Percentiles rank a stretch among this genome's conserved stretches.
Evolutionary conservation across 2,888 invertebrate species (phyloP).

Genomic region (Latheticus oryzae): DNA sequence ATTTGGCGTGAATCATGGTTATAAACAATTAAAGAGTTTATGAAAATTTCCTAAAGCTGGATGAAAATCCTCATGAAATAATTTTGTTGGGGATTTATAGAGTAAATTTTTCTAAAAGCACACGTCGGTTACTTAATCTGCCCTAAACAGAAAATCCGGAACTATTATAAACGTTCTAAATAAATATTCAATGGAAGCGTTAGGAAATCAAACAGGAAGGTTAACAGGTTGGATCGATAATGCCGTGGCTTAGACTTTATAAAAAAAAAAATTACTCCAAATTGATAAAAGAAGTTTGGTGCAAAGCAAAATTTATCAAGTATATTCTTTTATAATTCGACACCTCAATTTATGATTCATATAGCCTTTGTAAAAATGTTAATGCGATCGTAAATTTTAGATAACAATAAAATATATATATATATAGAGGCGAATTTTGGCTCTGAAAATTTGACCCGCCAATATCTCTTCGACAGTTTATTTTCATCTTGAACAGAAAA

Average conservation of each 20-base stretch:
- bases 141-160: conserved; percentile 19
- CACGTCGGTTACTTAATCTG: conserved; percentile 22
- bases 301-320: conserved; percentile 21
- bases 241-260: conserved; percentile 7
- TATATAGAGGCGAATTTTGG: conserved; percentile 1
- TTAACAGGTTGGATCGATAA: conserved; percentile 31
- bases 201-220: conserved; percentile 32
- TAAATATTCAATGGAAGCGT: conserved; percentile 23
- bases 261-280: conserved; percentile 12
- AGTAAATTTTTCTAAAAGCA: conserved; percentile 10
- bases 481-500: too few species aligned
- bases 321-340: conserved; percentile 26
- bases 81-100: too few species aligned
- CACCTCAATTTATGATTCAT: conserved; percentile 14
- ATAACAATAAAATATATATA: conserved; percentile 9
- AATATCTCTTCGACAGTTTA: too few species aligned
- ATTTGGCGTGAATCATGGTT: too few species aligned
- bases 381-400: conserved; percentile 15
- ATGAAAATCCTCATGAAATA: too few species aligned
- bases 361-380: conserved; percentile 19
- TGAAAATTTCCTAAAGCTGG: too few species aligned
- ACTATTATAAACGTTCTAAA: conserved; percentile 25
- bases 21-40: too few species aligned
- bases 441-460: background rate
- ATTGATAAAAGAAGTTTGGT: conserved; percentile 17